Evolutionary conservation across 2,888 invertebrate genomes (phyloP).

Genomic region (Dichetophora obliterata): DNA sequence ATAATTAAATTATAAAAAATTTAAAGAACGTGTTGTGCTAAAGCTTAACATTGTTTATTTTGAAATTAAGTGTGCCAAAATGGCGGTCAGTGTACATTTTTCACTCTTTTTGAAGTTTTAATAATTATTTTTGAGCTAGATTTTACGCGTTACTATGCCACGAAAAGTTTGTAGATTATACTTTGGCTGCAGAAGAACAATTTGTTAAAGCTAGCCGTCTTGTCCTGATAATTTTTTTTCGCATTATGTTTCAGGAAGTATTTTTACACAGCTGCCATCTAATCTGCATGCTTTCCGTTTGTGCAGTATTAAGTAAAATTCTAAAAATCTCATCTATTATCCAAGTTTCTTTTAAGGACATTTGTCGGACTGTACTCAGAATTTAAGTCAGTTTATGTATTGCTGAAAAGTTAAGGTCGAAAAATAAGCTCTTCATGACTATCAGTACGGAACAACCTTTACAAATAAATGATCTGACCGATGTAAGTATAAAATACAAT

Average conservation of each 20-base stretch:
- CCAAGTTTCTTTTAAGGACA: constrained; percentile 79
- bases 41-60: too few species aligned
- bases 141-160: constrained; percentile 80
- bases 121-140: constrained; percentile 79
- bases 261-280: constrained; percentile 78
- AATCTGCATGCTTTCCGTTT: constrained; percentile 79
- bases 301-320: constrained; percentile 44
- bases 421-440: constrained; percentile 79
- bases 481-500: constrained; percentile 71
- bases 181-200: constrained; percentile 79
- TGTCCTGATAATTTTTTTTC: constrained; percentile 80
- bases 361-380: constrained; percentile 78
- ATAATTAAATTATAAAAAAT: too few species aligned
- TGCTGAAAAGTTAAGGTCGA: constrained; percentile 81
- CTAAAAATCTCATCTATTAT: neutral
- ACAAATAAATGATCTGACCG: constrained; percentile 79
- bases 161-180: constrained; percentile 79
- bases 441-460: constrained; percentile 81
- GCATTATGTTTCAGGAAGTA: constrained; percentile 80
- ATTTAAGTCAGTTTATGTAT: constrained; percentile 81
- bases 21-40: too few species aligned
- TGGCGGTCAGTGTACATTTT: constrained; percentile 81
- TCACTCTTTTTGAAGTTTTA: constrained; percentile 84
- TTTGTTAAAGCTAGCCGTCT: constrained; percentile 80
- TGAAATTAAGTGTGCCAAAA: constrained; percentile 58